These are phyloP conservation scores for Anarsia innoxiella DNA, from an alignment of 2,888 invertebrate genomes.

Conservation along the genomic window DNA sequence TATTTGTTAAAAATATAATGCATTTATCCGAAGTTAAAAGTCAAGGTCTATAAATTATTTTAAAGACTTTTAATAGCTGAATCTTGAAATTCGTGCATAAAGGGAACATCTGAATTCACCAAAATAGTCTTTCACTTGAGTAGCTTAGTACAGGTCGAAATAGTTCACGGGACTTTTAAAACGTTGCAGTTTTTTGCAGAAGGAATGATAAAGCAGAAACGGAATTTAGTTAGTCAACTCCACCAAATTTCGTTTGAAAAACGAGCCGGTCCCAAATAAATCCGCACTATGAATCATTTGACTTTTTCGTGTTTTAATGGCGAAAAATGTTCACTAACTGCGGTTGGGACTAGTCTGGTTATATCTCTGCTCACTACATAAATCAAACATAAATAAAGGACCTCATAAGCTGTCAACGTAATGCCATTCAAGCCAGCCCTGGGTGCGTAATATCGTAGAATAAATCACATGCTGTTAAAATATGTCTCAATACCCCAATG, in stretches of 20 bases:
- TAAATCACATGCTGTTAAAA: slow-evolving; percentile 66
- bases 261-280: background rate
- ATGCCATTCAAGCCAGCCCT: slow-evolving; percentile 63
- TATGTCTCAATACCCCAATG: slow-evolving; percentile 61
- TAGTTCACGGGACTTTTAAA: no score
- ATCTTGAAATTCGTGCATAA: no score
- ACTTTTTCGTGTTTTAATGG: slow-evolving; percentile 25
- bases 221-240: background rate
- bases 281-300: slow-evolving; percentile 8
- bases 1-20: no score
- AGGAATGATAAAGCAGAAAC: no score
- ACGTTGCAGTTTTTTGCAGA: no score
- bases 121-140: no score
- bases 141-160: no score
- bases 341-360: slow-evolving; percentile 26
- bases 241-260: background rate
- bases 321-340: slow-evolving; percentile 33
- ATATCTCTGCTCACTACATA: slow-evolving; percentile 67
- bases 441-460: slow-evolving; percentile 67
- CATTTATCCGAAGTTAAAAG: no score
- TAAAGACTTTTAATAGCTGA: no score
- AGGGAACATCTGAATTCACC: no score
- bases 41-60: no score
- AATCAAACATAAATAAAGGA: slow-evolving; percentile 70
- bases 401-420: slow-evolving; percentile 71